These are phyloP conservation scores for Gallinago jamesoni DNA, from an alignment of 2,113 vertebrate genomes.

Conservation along the genomic window DNA sequence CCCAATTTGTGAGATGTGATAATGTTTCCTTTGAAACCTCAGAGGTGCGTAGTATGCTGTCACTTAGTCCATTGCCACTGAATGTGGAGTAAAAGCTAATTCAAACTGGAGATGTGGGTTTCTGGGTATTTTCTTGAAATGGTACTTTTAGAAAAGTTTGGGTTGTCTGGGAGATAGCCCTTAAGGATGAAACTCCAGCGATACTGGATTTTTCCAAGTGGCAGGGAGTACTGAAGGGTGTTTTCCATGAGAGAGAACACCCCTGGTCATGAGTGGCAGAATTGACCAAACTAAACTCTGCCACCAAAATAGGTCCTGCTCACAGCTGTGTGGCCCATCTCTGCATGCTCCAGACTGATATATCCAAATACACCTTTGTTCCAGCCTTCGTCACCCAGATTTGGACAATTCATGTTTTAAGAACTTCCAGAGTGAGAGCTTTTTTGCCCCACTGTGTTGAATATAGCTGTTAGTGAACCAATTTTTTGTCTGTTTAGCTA, in stretches of 20 bases:
- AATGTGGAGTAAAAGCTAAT: not conserved
- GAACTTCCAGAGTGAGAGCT: not conserved
- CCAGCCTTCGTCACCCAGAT: not conserved
- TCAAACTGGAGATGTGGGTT: not conserved
- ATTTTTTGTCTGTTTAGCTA: not conserved
- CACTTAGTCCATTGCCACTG: not conserved
- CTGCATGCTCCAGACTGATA: rapidly evolving
- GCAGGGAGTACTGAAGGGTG: not conserved
- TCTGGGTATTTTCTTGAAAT: not conserved
- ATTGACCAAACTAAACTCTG: not conserved
- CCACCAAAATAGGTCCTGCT: not conserved
- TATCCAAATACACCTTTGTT: not conserved
- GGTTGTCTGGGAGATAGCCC: not conserved
- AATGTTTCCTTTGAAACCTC: not conserved
- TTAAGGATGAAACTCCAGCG: not conserved
- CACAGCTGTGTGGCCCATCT: not conserved
- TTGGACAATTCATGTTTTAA: not conserved
- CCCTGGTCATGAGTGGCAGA: not conserved
- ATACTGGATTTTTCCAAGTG: not conserved
- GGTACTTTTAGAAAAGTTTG: not conserved
- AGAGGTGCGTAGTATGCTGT: not conserved
- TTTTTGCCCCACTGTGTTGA: not conserved
- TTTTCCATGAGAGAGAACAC: not conserved
- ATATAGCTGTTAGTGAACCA: not conserved
- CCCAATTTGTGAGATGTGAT: not conserved